These are phyloP conservation scores for Balearica regulorum DNA, from an alignment of 2,797 vertebrate species.

Conservation along the genomic window DNA sequence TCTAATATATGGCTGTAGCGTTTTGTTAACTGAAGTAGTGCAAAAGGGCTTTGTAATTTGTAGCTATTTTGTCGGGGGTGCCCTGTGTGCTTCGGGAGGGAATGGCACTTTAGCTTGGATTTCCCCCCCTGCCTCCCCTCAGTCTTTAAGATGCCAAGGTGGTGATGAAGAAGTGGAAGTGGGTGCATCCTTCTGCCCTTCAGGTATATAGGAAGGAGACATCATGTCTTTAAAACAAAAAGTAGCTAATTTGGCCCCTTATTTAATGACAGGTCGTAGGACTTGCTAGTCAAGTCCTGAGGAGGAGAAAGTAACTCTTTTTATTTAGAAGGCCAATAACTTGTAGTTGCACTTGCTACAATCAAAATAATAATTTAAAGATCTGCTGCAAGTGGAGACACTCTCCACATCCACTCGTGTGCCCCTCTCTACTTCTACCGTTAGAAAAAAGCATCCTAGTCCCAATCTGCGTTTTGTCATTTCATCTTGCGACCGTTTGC, in stretches of 20 bases:
- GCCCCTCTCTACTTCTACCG: not conserved
- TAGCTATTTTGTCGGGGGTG: not conserved
- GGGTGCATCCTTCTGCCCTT: not conserved
- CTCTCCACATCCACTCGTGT: not conserved
- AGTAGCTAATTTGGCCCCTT: not conserved
- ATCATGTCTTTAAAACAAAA: not conserved
- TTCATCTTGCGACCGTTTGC: not conserved
- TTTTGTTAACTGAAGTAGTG: not conserved
- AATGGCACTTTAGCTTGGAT: not conserved
- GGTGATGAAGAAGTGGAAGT: not conserved
- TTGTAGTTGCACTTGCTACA: not conserved
- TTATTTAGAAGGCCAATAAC: not conserved
- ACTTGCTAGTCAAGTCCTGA: not conserved
- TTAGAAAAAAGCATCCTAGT: not conserved
- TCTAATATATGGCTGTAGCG: not conserved
- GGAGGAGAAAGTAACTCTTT: not conserved
- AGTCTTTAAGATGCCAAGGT: not conserved
- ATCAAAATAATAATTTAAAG: not conserved
- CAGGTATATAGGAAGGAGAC: not conserved
- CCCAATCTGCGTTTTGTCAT: not conserved
- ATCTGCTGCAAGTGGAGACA: not conserved
- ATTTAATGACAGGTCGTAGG: not conserved
- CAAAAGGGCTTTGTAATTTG: not conserved
- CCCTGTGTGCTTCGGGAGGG: not conserved
- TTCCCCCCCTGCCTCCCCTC: not conserved